Evolutionary conservation across 2,888 invertebrate genomes (phyloP), one percentile per base, ranked within the genome.

Genomic region (Archips crataeganus): DNA sequence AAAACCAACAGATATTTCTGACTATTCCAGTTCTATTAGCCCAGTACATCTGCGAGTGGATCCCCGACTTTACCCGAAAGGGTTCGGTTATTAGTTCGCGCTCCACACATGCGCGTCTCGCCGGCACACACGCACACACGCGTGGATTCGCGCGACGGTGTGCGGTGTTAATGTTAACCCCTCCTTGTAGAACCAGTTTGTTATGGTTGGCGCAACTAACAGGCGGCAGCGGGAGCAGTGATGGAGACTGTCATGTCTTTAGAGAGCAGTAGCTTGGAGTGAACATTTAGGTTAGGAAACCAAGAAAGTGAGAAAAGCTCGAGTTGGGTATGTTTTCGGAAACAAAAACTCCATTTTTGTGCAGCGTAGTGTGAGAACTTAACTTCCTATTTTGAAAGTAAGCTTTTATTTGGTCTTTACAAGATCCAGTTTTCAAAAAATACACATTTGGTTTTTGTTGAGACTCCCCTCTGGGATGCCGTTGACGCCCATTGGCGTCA

Each of bases 121-220:
- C 77, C 23, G 60, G 49, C 49, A 51, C 77, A 66, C 65, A 51
- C 63, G 57, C 71, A 61, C 74, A 70, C 69, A 69, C 60, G 59
- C 60, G 63, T 65, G 68, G 66, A 75, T 75, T 74, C 74, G 70
- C 42, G 70, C 69, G 77, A 69, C 74, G 79, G 85, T 81, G 79
- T 79, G 80, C 64, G 85, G 77, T 78, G 81, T 80, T 81, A 85
- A 89, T 78, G 81, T 80, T 81, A 85, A 89, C 87, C 90, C 90
- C 88, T 86, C 87, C 77, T 80, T 80, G 80, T 80, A 79, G 82
- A 87, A 89, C 89, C 90, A 85, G 91, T 90, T 86, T 83, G 84
- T 81, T 79, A 75, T 63, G 75, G 70, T 67, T 77, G 84, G 81
- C 75, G 47, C 71, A 76, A 79, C 78, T 57, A 67, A 77, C 0